Evolutionary conservation across 1,140 invertebrate species (phyloP).

Genomic region (Drosophila willistoni): DNA sequence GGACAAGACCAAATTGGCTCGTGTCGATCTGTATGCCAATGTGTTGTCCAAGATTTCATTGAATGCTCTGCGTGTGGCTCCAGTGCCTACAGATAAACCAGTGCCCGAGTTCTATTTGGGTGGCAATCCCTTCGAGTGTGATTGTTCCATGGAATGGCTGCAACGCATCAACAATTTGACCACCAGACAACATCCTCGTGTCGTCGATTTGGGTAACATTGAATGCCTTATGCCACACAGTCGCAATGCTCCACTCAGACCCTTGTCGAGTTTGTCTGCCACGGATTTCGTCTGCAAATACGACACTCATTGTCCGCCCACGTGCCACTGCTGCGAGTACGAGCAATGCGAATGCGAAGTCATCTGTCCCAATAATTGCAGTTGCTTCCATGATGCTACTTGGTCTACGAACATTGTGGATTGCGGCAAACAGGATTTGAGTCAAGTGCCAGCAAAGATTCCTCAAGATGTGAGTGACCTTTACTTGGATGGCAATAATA

Average conservation of each 20-base stretch:
- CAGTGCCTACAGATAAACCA: constrained; percentile 85
- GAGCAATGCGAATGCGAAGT: constrained; percentile 94
- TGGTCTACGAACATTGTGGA: constrained; percentile 94
- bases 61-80: constrained; percentile 89
- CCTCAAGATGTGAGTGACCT: constrained; percentile 96
- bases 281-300: constrained; percentile 93
- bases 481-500: constrained; percentile 94
- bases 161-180: constrained; percentile 90
- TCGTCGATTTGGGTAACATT: constrained; percentile 92
- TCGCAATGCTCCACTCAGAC: constrained; percentile 88
- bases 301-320: constrained; percentile 90
- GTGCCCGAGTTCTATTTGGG: constrained; percentile 93
- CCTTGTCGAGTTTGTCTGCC: constrained; percentile 88
- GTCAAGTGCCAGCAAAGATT: constrained; percentile 89
- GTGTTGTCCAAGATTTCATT: constrained; percentile 91
- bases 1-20: constrained; percentile 90
- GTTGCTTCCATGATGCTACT: constrained; percentile 93
- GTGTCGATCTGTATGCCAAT: constrained; percentile 93
- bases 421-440: constrained; percentile 87
- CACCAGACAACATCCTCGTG: constrained; percentile 89
- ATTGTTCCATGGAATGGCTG: constrained; percentile 94
- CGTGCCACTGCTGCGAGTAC: constrained; percentile 94
- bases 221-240: constrained; percentile 92
- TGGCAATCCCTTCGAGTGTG: constrained; percentile 94
- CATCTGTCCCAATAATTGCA: constrained; percentile 93